These are phyloP conservation scores for Pseudolaguvia tuberculata DNA, from an alignment of 2,113 vertebrate species.

Conservation along the genomic window DNA sequence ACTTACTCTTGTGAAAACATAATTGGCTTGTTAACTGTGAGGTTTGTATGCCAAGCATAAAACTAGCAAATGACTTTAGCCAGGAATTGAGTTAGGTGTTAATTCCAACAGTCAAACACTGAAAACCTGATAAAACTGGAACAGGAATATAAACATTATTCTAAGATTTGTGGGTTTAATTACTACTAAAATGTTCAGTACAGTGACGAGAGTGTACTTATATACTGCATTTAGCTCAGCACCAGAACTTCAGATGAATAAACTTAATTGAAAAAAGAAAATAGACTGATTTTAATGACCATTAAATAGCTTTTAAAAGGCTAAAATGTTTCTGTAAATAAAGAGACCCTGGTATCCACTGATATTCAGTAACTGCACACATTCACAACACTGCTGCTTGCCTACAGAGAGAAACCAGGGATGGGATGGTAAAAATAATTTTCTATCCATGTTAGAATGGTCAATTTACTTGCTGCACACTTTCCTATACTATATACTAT, in stretches of 20 bases:
- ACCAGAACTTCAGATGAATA: neutral
- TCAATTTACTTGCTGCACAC: too few species aligned
- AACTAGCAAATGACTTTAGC: neutral
- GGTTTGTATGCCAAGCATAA: slow-evolving; percentile 8
- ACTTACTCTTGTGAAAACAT: neutral
- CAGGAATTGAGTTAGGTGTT: slow-evolving; percentile 21
- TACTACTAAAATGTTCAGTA: neutral
- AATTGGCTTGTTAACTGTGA: slow-evolving; percentile 3
- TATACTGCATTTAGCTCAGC: neutral
- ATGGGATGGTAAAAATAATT: too few species aligned
- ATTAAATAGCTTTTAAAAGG: neutral
- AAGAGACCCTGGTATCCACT: too few species aligned
- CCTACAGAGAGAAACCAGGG: too few species aligned
- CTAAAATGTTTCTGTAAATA: neutral
- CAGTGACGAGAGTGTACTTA: too few species aligned
- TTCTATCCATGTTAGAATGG: too few species aligned
- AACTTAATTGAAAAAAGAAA: neutral
- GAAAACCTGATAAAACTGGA: neutral
- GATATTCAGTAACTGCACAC: too few species aligned
- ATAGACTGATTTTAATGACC: neutral
- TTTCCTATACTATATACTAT: too few species aligned
- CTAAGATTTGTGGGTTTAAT: neutral
- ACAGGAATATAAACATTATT: neutral
- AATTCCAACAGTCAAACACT: neutral
- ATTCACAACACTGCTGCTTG: too few species aligned